Evolutionary conservation across 2,797 vertebrate species (phyloP).

Genomic region (Gymnoscopelus microlampas): DNA sequence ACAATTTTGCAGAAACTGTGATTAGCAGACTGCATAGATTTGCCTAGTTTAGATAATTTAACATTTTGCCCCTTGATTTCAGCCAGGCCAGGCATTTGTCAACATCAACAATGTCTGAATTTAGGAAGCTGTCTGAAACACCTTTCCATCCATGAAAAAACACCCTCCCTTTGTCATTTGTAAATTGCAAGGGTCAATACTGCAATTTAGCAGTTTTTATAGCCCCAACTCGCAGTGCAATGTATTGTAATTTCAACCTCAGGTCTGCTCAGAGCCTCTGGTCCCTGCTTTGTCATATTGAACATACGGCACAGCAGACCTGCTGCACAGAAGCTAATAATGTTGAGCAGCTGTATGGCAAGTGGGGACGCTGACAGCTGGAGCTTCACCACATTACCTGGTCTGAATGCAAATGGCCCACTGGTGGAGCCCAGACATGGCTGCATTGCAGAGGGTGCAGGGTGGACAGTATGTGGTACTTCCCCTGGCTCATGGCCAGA

Average conservation of each 20-base stretch:
- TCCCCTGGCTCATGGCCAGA: background rate
- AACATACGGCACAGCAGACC: conserved; percentile 13
- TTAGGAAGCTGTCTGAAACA: too few species aligned
- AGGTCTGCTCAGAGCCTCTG: too few species aligned
- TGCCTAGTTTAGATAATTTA: too few species aligned
- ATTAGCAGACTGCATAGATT: too few species aligned
- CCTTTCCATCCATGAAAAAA: too few species aligned
- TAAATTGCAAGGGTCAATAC: too few species aligned
- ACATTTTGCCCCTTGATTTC: too few species aligned
- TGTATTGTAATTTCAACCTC: conserved; percentile 5
- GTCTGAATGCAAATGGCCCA: conserved; percentile 47
- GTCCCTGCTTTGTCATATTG: background rate
- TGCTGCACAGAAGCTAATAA: conserved; percentile 36
- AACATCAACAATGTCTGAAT: too few species aligned
- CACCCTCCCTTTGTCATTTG: too few species aligned
- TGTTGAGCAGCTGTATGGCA: conserved; percentile 43
- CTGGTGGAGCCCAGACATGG: conserved; percentile 19
- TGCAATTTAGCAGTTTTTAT: too few species aligned
- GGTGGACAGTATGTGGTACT: background rate
- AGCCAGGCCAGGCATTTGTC: too few species aligned
- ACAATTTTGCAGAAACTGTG: too few species aligned
- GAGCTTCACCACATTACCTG: conserved; percentile 20
- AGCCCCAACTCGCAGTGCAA: background rate
- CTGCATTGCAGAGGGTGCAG: conserved; percentile 62
- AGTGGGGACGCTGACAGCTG: conserved; percentile 26